Base-by-base conservation (phyloP, 2,113 vertebrate genomes). In the Aldabrachelys gigantea region DNA sequence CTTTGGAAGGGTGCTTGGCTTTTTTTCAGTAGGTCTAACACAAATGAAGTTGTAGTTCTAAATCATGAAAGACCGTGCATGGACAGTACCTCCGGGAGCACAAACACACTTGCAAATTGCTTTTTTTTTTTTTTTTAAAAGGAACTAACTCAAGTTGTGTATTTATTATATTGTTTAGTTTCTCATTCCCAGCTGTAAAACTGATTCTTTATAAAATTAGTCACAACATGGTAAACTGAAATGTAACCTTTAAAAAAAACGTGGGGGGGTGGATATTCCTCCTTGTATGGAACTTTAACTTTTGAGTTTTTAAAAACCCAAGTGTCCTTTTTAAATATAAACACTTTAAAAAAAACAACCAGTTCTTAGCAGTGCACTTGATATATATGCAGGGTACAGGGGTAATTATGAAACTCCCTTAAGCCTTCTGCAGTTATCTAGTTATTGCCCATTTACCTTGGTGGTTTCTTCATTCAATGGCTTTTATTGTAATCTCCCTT, bases 391-490 rank as follows among this genome's bases (percentile, higher is more conserved):
- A 25, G 38, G 72, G 22, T 25, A 10, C n/a, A 24, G 38, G 19
- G 10, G 10, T 75, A 41, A 75, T 75, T 75, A 41, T 75, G 38
- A 75, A 25, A 76, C 44, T 47, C 72, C 41, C 10, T 22, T 41
- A 76, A 41, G 22, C 41, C 10, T 44, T 44, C 75, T 76, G 12
- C 41, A 76, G 12, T 10, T 17, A 1, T 8, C 78, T 8, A 69
- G 1, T 25, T 49, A 49, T 49, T 0, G 21, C 31, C 27, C 10
- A 0, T 54, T 25, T 8, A 19, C 25, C 22, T 25, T 11, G 8
- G 0, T 0, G 9, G 24, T 8, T 7, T 54, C 78, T 8, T 25
- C 83, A 2, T 0, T 6, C 24, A 14, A 11, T 2, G 0, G 3
- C 62, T 6, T 21, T 24, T 13, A 25, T 24, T 41, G 41, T 47